Conservation (phyloP, 1,140 invertebrate species). For the Zaprionus tsacasi region DNA sequence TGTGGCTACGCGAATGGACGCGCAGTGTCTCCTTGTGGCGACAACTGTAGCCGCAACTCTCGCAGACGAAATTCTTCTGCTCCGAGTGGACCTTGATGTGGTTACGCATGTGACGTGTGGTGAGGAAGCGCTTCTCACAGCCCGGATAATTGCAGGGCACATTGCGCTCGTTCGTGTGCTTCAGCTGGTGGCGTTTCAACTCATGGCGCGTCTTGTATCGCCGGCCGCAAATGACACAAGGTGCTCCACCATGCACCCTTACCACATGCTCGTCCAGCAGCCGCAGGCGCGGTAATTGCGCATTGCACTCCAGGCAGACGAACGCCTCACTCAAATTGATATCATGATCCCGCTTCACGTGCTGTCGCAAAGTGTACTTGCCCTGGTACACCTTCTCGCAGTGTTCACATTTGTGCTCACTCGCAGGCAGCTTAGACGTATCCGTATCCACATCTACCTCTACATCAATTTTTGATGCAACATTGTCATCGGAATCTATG, state of each 20-base stretch:
- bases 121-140: slow-evolving; percentile 72
- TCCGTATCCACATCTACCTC: slow-evolving; percentile 42
- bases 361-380: slow-evolving; percentile 58
- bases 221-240: slow-evolving; percentile 54
- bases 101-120: slow-evolving; percentile 64
- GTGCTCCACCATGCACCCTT: slow-evolving; percentile 53
- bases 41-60: slow-evolving; percentile 77
- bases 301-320: slow-evolving; percentile 61
- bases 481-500: slow-evolving; percentile 11
- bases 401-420: slow-evolving; percentile 61
- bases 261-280: slow-evolving; percentile 64
- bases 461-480: neutral
- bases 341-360: slow-evolving; percentile 64
- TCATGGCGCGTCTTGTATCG: slow-evolving; percentile 70
- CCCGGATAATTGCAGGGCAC: slow-evolving; percentile 65
- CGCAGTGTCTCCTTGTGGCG: slow-evolving; percentile 94
- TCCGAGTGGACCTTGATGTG: slow-evolving; percentile 74
- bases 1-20: slow-evolving; percentile 92
- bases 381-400: slow-evolving; percentile 63
- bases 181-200: slow-evolving; percentile 65
- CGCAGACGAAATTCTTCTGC: slow-evolving; percentile 78
- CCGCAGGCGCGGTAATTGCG: slow-evolving; percentile 57
- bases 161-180: slow-evolving; percentile 67
- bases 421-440: slow-evolving; percentile 21
- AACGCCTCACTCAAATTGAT: slow-evolving; percentile 25